A percentile compares a stretch with the other conserved stretches of the same genome.
Evolutionary conservation across 2,888 invertebrate genomes (phyloP).

Genomic region (Hedya salicella): DNA sequence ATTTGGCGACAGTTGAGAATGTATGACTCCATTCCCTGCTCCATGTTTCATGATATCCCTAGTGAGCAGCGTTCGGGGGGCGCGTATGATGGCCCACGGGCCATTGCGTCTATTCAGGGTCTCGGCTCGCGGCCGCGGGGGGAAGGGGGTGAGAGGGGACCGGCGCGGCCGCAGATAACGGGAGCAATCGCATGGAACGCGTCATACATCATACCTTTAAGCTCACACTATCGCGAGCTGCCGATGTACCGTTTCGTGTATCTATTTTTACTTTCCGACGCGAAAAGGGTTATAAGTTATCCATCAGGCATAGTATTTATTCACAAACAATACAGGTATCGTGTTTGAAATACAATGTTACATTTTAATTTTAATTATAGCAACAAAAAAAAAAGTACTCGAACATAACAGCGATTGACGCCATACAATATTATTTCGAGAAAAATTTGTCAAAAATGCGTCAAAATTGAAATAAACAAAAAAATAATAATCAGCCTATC

Average conservation of each 20-base stretch:
- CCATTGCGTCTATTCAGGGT: constrained; percentile 20
- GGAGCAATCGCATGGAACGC: constrained; percentile 2
- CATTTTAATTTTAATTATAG: too few relatives aligned
- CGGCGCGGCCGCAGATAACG: constrained; percentile 20
- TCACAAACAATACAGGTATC: too few relatives aligned
- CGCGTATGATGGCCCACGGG: constrained; percentile 10
- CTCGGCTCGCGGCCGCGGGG: not conserved
- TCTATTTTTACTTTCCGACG: not conserved
- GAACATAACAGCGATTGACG: too few relatives aligned
- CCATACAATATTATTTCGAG: too few relatives aligned
- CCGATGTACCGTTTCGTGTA: not conserved
- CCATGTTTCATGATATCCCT: constrained; percentile 8
- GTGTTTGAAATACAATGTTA: too few relatives aligned
- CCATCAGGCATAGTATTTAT: too few relatives aligned
- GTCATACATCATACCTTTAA: constrained; percentile 1
- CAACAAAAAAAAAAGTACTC: too few relatives aligned
- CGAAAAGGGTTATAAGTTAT: too few relatives aligned
- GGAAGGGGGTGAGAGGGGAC: not conserved
- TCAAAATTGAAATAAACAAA: too few relatives aligned
- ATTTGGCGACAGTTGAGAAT: constrained; percentile 9
- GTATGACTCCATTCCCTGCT: constrained; percentile 7
- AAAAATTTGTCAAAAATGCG: too few relatives aligned
- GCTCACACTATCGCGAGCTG: not conserved
- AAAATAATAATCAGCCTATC: too few relatives aligned
- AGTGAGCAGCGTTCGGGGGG: not conserved